phyloP scores from a whole-genome alignment of 2,888 invertebrate species.

The Cephus sareptanus region DNA sequence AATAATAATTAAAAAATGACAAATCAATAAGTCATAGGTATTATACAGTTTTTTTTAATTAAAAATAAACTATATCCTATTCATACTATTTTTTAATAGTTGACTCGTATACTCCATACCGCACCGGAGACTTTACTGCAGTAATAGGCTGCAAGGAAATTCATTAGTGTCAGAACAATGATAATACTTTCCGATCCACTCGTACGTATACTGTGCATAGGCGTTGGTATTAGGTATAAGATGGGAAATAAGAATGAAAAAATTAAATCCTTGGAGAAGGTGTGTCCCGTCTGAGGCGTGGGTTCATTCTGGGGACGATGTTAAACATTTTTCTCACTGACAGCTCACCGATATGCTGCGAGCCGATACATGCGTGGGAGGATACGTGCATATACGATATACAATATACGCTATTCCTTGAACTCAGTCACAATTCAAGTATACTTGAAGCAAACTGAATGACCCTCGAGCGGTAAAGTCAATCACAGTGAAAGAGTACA shows the following conservation, averaged over 20 bases:
- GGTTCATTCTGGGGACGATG: slow-evolving; percentile 47
- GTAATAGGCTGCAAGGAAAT: background rate
- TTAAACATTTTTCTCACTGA: slow-evolving; percentile 29
- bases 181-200: background rate
- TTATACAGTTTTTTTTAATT: no score
- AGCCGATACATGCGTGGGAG: background rate
- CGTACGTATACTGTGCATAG: background rate
- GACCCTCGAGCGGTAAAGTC: background rate
- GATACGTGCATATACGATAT: background rate
- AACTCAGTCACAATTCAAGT: background rate
- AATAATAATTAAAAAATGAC: background rate
- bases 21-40: background rate
- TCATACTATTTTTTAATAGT: background rate
- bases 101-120: background rate
- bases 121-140: background rate
- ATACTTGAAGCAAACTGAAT: background rate
- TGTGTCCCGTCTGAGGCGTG: slow-evolving; percentile 40
- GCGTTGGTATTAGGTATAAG: background rate
- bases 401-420: background rate
- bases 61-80: background rate
- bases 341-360: slow-evolving; percentile 4
- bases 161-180: background rate
- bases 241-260: slow-evolving; percentile 20
- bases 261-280: slow-evolving; percentile 23
- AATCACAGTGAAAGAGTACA: background rate